Evolutionary conservation across 2,888 invertebrate species (phyloP), one percentile per base, ranked within the genome.

Genomic region (Chouioia cunea): DNA sequence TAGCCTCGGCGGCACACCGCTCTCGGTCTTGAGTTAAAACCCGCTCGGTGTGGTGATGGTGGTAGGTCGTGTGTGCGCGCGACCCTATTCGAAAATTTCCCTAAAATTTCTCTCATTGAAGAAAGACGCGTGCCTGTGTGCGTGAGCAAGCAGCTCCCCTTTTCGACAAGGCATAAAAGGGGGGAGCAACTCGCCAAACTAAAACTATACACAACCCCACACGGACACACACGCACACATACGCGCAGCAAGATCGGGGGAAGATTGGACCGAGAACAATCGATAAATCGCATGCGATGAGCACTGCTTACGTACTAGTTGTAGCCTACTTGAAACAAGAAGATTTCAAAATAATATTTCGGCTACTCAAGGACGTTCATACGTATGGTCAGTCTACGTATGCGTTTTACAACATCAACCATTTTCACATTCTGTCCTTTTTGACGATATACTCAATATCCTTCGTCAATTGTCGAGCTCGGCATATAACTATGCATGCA

Each of bases 261-360:
- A 73, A 72, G 74, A 65, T 58, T 47, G 75, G 59, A 71, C 71
- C 63, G 68, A 77, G 79, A 81, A 81, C 80, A 82, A 82, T 83
- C 82, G 81, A 83, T 83, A 82, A 81, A 82, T 82, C 80, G 58
- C 27, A 36, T 12, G 27, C 46, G 48, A 52, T 63, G 57, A 50
- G 27, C n/a, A 23, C 15, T 15, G 53, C 22, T 53, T 23, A n/a
- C n/a, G 23, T 53, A 4, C 2, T n/a, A 53, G 52, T 53, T 53
- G 22, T 53, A 22, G 20, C 22, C n/a, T n/a, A n/a, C n/a, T n/a
- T n/a, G n/a, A n/a, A 20, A 22, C 52, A 20, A 4, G 53, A 36
- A 12, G 36, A 36, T 36, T 36, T 12, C 36, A 36, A 36, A 36
- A 36, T 12, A 12, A 36, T 10, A 12, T 36, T 36, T 36, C 10